Percentiles rank a stretch among this genome's conserved stretches.
These are phyloP conservation scores for Calidris pugnax DNA, from an alignment of 2,113 vertebrate genomes.

Conservation along the genomic window DNA sequence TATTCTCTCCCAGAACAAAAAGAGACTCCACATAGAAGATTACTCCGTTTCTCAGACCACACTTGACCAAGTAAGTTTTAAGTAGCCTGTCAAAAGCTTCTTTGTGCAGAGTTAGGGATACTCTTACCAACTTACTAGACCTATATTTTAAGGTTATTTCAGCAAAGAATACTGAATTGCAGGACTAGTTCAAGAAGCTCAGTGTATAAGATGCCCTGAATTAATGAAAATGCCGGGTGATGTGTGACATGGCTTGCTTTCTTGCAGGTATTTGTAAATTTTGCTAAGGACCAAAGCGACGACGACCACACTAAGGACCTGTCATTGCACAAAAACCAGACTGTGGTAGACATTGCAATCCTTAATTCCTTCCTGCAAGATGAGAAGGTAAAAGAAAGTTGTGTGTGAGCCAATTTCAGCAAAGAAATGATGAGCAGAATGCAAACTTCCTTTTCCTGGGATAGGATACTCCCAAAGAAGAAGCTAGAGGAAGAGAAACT, in stretches of 20 bases:
- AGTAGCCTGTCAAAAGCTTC: neutral
- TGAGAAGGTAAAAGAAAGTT: constrained; percentile 85
- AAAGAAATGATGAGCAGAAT: constrained; percentile 34
- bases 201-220: neutral
- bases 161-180: neutral
- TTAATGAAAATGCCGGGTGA: neutral
- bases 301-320: constrained; percentile 93
- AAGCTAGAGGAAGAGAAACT: constrained; percentile 69
- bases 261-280: constrained; percentile 96
- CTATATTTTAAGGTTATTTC: neutral
- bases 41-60: constrained; percentile 98
- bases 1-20: constrained; percentile 91
- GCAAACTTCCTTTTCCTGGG: constrained; percentile 38
- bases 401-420: constrained; percentile 81
- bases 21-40: constrained; percentile 90
- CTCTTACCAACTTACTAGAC: neutral
- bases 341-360: constrained; percentile 78
- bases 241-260: neutral
- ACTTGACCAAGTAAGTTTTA: constrained; percentile 92
- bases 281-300: constrained; percentile 98
- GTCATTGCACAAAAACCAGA: constrained; percentile 87
- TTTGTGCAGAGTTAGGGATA: neutral
- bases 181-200: neutral
- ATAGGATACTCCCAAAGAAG: constrained; percentile 57
- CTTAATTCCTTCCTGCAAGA: constrained; percentile 77